These are phyloP conservation scores for Rhagonycha fulva DNA, from an alignment of 2,888 invertebrate genomes.

Conservation along the genomic window DNA sequence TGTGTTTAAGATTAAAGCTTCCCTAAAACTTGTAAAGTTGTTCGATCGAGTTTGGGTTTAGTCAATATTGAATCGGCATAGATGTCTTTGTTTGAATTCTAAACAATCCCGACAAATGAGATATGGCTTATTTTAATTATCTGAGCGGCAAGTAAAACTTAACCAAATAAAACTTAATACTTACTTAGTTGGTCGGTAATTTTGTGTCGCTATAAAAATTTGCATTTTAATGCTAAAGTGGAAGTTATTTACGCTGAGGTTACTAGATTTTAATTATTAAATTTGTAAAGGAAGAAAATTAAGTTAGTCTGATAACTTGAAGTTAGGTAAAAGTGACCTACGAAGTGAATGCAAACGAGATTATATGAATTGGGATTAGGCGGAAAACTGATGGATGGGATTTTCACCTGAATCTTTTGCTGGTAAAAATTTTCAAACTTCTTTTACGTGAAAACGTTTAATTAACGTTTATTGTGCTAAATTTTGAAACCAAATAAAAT, in stretches of 20 bases:
- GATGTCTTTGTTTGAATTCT: background rate
- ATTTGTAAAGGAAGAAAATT: background rate
- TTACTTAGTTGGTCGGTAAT: background rate
- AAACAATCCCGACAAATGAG: background rate
- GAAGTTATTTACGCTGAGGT: background rate
- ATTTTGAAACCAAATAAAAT: background rate
- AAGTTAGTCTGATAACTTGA: background rate
- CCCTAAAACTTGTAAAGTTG: background rate
- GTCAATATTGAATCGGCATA: constrained; percentile 9
- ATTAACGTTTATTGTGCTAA: background rate
- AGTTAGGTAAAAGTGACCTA: background rate
- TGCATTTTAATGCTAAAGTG: background rate
- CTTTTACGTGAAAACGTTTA: background rate
- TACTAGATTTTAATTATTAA: background rate
- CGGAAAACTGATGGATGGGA: background rate
- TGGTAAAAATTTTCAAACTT: background rate
- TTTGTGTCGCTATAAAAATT: background rate
- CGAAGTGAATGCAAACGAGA: background rate
- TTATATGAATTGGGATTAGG: background rate
- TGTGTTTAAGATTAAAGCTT: background rate
- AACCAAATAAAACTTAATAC: background rate
- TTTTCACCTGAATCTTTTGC: background rate
- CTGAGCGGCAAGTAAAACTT: background rate
- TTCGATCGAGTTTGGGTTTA: constrained; percentile 12
- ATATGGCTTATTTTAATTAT: background rate